Percentiles rank a stretch among this genome's conserved stretches.
These are phyloP conservation scores for Takifugu ocellatus DNA, from an alignment of 2,797 vertebrate genomes.

Conservation along the genomic window DNA sequence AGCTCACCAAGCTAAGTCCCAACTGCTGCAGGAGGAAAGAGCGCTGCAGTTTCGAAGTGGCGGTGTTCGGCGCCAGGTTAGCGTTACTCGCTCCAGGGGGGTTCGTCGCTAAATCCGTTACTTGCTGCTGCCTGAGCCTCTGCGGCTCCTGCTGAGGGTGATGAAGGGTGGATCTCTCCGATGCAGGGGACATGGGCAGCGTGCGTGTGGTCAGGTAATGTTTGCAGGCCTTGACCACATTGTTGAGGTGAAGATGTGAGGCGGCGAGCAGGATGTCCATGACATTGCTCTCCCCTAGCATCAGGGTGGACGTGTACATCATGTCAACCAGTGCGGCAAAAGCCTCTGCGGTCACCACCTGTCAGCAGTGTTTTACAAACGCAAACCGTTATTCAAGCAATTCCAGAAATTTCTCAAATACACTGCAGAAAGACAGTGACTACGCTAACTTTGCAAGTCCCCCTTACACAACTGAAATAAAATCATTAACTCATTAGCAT, in stretches of 20 bases:
- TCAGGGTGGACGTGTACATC: constrained; percentile 99
- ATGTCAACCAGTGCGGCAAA: constrained; percentile 96
- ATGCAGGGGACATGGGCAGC: constrained; percentile 86
- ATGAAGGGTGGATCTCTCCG: constrained; percentile 71
- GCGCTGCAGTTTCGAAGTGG: constrained; percentile 84
- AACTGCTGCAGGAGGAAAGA: constrained; percentile 96
- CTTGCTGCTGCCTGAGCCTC: constrained; percentile 78
- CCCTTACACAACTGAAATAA: too few relatives aligned
- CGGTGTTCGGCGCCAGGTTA: constrained; percentile 46
- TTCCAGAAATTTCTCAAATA: background rate
- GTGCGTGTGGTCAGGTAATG: constrained; percentile 96
- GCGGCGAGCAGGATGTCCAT: constrained; percentile 96
- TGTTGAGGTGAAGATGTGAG: constrained; percentile 95
- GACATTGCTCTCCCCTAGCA: constrained; percentile 97
- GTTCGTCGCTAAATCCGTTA: constrained; percentile 50
- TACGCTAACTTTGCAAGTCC: too few relatives aligned
- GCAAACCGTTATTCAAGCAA: background rate
- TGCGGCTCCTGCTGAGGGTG: constrained; percentile 65
- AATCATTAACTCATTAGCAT: too few relatives aligned
- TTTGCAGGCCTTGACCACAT: constrained; percentile 97
- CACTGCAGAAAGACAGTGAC: background rate
- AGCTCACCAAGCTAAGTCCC: constrained; percentile 92
- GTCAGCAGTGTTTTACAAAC: background rate
- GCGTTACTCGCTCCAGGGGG: constrained; percentile 45
- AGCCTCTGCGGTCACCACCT: constrained; percentile 95